phyloP scores from a whole-genome alignment of 2,888 invertebrate species.

The Spisula subtruncata region DNA sequence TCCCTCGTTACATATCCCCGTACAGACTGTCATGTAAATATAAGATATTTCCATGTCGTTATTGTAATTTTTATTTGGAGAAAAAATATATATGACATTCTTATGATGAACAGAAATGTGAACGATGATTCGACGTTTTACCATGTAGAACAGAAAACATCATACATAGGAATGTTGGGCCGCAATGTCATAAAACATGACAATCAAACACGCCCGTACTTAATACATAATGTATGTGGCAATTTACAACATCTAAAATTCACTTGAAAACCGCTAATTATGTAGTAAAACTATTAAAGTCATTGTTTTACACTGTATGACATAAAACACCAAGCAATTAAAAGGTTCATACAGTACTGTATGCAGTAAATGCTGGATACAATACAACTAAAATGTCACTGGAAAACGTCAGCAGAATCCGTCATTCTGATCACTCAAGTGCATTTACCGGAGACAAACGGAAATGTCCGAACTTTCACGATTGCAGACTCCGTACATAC shows the following conservation, averaged over 20 bases:
- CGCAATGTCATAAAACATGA: background rate
- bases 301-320: background rate
- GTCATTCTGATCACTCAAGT: too few species aligned
- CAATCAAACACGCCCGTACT: slow-evolving; percentile 3
- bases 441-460: too few species aligned
- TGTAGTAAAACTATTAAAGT: background rate
- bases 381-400: background rate
- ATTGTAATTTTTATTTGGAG: too few species aligned
- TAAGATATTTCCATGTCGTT: too few species aligned
- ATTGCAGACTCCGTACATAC: too few species aligned
- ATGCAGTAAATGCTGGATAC: background rate
- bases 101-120: too few species aligned
- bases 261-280: slow-evolving; percentile 7
- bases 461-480: too few species aligned
- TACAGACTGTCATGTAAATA: too few species aligned
- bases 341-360: background rate
- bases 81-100: too few species aligned
- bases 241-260: background rate
- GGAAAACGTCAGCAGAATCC: background rate
- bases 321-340: background rate
- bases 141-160: too few species aligned
- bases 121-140: too few species aligned
- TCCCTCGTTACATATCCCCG: too few species aligned
- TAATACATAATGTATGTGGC: background rate
- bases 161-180: background rate